A percentile compares a stretch with the other conserved stretches of the same genome.
Evolutionary conservation across 2,113 vertebrate genomes (phyloP).

Genomic region (Brienomyrus longianalis): DNA sequence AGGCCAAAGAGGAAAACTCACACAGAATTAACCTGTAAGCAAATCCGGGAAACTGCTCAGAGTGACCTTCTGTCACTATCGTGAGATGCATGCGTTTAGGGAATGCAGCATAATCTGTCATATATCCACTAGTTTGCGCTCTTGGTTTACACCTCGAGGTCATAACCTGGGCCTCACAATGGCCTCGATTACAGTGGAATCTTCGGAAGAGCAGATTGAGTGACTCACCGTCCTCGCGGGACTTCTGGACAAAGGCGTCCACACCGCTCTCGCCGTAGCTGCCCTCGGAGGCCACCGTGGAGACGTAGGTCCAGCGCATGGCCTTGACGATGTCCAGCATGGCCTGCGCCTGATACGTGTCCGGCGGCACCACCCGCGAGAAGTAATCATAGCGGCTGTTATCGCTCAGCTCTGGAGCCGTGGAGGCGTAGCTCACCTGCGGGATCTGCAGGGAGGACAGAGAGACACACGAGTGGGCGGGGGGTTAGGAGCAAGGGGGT

Average conservation of each 20-base stretch:
- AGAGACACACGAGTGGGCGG: not conserved
- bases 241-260: constrained; percentile 92
- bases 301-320: constrained; percentile 92
- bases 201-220: not conserved
- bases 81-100: not conserved
- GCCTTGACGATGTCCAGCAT: constrained; percentile 95
- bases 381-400: constrained; percentile 97
- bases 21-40: not conserved
- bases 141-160: not conserved
- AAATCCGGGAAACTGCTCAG: not conserved
- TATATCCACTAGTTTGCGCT: not conserved
- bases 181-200: not conserved
- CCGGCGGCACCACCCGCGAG: constrained; percentile 85
- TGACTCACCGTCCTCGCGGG: constrained; percentile 84
- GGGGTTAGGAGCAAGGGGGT: not conserved
- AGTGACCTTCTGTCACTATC: not conserved
- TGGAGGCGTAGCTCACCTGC: constrained; percentile 95
- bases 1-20: not conserved
- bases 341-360: constrained; percentile 92
- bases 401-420: constrained; percentile 86
- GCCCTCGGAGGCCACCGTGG: constrained; percentile 88
- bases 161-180: not conserved
- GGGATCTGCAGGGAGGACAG: constrained; percentile 67
- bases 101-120: not conserved
- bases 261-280: constrained; percentile 91